Evolutionary conservation across 2,113 vertebrate genomes (phyloP).

Genomic region (Orientallactaga bullata): DNA sequence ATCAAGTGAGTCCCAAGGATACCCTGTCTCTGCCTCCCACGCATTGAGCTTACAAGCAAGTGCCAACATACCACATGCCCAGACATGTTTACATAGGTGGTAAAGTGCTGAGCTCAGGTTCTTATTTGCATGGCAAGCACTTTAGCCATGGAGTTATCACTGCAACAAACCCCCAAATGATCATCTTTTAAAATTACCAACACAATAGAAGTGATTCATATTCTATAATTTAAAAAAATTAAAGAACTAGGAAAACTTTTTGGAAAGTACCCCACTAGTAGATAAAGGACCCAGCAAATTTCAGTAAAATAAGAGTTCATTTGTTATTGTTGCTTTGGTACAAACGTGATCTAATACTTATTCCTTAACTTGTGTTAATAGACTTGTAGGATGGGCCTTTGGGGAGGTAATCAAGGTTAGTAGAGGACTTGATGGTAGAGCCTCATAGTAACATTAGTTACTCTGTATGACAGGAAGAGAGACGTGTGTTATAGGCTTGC

Average conservation of each 20-base stretch:
- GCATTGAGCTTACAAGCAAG: too few species aligned
- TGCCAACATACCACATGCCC: too few species aligned
- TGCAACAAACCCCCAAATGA: neutral
- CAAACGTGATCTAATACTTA: neutral
- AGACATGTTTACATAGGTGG: too few species aligned
- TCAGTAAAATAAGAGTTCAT: neutral
- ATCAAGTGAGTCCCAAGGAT: too few species aligned
- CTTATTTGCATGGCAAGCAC: too few species aligned
- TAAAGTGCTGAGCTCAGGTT: too few species aligned
- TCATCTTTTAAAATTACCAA: neutral
- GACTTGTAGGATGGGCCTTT: too few species aligned
- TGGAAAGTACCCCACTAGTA: neutral
- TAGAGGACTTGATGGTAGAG: neutral
- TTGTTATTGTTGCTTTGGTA: neutral
- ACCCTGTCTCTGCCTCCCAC: too few species aligned
- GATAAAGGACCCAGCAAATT: neutral
- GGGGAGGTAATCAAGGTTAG: neutral
- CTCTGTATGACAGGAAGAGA: neutral
- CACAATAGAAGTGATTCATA: neutral
- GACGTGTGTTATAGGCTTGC: neutral
- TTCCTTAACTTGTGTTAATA: neutral
- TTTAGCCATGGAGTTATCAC: too few species aligned
- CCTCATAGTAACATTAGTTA: too few species aligned
- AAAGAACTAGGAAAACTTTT: constrained; percentile 15
- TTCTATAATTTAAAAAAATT: neutral